Base-by-base conservation (phyloP, 2,113 vertebrate species). In the Gobius niger region DNA sequence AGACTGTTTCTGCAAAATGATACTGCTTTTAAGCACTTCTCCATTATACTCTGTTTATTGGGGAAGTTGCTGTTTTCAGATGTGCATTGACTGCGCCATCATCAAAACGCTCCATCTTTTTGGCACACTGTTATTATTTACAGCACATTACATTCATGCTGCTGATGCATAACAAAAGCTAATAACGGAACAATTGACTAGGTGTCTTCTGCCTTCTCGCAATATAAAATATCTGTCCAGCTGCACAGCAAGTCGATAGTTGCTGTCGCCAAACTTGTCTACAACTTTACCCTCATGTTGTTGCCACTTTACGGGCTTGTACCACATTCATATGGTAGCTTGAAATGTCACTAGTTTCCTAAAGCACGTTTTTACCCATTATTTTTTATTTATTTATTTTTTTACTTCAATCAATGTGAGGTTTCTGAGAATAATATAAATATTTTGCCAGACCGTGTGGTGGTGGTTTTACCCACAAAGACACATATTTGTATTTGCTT, bases 91-190 rank as follows among this genome's bases (percentile, higher is more conserved):
- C 14, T 63, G 24, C 60, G 61, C 60, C 18, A 41, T 18, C 16
- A n/a, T 57, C 47, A 11, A 52, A 56, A 18, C 46, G 54, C 57
- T 15, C 49, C 6, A 7, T 44, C 53, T 70, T 73, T 70, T 73
- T 64, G 60, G 64, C 51, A 59, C 4, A 49, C 46, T 59, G 59
- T 19, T 71, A 2, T 57, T 51, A 65, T 72, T 81, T 47, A 67
- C 41, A 67, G 61, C 0, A 12, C 47, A 72, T 78, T 73, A 69
- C 44, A 52, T 44, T 57, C 44, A 67, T 41, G 34, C 46, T 14
- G 44, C 44, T 74, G 69, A 76, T 72, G 67, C 40, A 54, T 65
- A 78, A 66, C 34, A 65, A 76, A 10, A 52, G 66, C 68, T 63
- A 50, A 34, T 62, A 19, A 49, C 64, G 64, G 61, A 69, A 67